Conservation (phyloP, 2,797 vertebrate genomes). For the Schizopygopsis pylzovi region DNA sequence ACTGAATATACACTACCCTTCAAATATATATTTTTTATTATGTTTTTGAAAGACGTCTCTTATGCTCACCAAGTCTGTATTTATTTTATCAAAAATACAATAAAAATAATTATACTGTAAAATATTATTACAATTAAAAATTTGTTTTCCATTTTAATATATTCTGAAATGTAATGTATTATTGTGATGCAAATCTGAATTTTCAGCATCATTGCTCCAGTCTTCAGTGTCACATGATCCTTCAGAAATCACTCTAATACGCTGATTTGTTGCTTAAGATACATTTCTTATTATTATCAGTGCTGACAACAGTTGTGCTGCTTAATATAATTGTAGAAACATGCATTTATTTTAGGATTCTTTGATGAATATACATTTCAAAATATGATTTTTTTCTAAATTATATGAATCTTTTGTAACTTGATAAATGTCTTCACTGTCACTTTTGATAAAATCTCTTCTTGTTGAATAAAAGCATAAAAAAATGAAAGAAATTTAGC, state of each 20-base stretch:
- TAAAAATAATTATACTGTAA: not conserved
- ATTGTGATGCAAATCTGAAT: no score
- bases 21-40: not conserved
- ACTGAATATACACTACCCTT: not conserved
- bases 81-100: not conserved
- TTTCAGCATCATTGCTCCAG: not conserved
- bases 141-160: no score
- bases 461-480: not conserved
- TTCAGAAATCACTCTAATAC: not conserved
- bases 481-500: not conserved
- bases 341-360: no score
- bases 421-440: not conserved
- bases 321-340: no score
- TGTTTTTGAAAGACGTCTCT: not conserved
- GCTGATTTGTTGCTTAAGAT: not conserved
- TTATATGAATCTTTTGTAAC: no score
- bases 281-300: not conserved
- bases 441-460: not conserved
- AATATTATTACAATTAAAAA: not conserved
- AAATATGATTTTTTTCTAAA: no score
- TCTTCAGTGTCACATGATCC: not conserved
- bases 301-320: no score
- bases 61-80: no score
- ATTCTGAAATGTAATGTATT: no score
- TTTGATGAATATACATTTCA: no score